Evolutionary conservation across 2,797 vertebrate genomes (phyloP).

Genomic region (Pangasius sanitwongsei): DNA sequence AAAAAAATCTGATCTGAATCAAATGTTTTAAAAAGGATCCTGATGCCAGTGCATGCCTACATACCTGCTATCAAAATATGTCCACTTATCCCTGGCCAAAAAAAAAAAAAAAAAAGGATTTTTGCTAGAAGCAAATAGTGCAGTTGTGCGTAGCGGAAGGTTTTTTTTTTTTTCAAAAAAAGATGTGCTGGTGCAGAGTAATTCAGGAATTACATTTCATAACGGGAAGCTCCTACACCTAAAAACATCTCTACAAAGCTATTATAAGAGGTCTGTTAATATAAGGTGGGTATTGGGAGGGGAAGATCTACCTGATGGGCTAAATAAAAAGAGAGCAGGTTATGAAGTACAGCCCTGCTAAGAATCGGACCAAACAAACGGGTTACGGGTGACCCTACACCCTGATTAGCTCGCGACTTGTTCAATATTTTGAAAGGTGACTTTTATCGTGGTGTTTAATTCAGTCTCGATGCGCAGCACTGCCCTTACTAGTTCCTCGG

Average conservation of each 20-base stretch:
- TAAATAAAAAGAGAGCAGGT: conserved; percentile 19
- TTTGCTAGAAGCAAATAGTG: conserved; percentile 51
- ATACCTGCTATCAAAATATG: conserved; percentile 50
- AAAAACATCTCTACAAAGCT: conserved; percentile 35
- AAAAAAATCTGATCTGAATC: conserved; percentile 8
- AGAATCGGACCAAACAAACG: conserved; percentile 33
- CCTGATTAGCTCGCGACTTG: conserved; percentile 63
- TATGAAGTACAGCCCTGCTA: conserved; percentile 5
- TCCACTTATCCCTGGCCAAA: conserved; percentile 38
- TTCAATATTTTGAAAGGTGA: conserved; percentile 77
- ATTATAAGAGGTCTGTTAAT: conserved; percentile 27
- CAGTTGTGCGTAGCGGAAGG: conserved; percentile 42
- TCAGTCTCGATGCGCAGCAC: conserved; percentile 55
- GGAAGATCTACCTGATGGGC: conserved; percentile 2
- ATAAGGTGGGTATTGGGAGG: conserved; percentile 4
- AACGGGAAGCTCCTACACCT: conserved; percentile 42
- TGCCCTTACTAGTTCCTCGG: conserved; percentile 68
- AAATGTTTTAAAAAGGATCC: conserved; percentile 20
- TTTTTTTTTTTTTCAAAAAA: neutral
- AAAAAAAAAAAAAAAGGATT: neutral
- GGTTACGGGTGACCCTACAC: conserved; percentile 60
- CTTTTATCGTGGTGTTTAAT: conserved; percentile 67
- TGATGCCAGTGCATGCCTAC: conserved; percentile 52
- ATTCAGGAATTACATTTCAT: conserved; percentile 20
- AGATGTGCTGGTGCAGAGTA: conserved; percentile 46